Percentiles rank a stretch among this genome's conserved stretches.
These are phyloP conservation scores for Ctenomys sociabilis DNA, from an alignment of 2,113 vertebrate genomes.

Conservation along the genomic window DNA sequence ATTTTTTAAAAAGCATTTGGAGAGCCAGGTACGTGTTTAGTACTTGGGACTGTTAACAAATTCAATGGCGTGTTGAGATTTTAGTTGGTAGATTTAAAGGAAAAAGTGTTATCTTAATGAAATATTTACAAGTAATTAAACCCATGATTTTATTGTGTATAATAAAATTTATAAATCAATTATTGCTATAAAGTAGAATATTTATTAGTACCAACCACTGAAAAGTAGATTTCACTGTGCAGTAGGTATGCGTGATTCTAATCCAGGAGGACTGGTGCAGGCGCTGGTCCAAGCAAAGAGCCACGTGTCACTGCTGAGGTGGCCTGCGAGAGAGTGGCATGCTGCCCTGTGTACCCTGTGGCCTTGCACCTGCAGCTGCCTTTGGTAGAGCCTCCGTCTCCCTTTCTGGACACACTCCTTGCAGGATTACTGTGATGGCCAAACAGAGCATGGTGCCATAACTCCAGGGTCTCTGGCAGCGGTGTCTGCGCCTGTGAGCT, in stretches of 20 bases:
- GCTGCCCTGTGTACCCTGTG: neutral
- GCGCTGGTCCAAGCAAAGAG: neutral
- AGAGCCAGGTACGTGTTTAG: neutral
- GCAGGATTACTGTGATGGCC: neutral
- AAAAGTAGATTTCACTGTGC: neutral
- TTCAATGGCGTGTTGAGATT: neutral
- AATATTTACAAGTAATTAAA: conserved; percentile 17
- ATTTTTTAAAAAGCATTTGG: conserved; percentile 36
- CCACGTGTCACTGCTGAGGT: neutral
- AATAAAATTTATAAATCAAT: conserved; percentile 37
- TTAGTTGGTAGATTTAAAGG: conserved; percentile 23
- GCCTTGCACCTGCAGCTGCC: neutral
- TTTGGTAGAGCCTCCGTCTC: neutral
- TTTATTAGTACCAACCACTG: neutral
- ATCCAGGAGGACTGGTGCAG: neutral
- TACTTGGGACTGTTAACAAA: neutral
- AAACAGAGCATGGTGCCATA: neutral
- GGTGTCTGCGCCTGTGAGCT: neutral
- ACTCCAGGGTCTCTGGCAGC: neutral
- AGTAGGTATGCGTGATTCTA: neutral
- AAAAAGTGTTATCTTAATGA: conserved; percentile 17
- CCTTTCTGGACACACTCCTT: conserved; percentile 1
- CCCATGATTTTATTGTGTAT: conserved; percentile 13
- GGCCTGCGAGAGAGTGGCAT: neutral
- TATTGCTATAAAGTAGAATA: conserved; percentile 9